Evolutionary conservation across 2,888 invertebrate genomes (phyloP).

Genomic region (Siphlonurus alternatus): DNA sequence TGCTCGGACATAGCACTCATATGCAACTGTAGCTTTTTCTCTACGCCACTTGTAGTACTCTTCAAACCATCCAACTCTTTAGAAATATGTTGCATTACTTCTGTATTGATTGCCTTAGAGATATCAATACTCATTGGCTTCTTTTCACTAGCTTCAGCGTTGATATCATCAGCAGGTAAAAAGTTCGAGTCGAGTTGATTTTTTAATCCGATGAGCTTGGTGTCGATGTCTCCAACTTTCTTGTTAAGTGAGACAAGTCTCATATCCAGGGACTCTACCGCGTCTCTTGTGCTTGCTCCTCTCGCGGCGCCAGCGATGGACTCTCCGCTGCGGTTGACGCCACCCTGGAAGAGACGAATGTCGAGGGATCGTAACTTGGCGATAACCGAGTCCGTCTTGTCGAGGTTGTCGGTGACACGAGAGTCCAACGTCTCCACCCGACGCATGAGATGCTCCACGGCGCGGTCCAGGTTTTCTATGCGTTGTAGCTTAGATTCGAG

Average conservation of each 20-base stretch:
- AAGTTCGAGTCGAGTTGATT: conserved; percentile 71
- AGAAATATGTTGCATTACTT: conserved; percentile 64
- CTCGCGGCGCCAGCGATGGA: conserved; percentile 10
- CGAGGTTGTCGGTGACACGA: conserved; percentile 65
- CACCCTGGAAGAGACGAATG: conserved; percentile 49
- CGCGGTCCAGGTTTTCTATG: conserved; percentile 75
- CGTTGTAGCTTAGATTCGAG: conserved; percentile 73
- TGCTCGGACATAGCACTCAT: conserved; percentile 70
- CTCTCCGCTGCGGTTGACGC: conserved; percentile 16
- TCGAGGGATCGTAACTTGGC: conserved; percentile 58
- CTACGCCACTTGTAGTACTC: conserved; percentile 58
- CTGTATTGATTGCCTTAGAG: conserved; percentile 64
- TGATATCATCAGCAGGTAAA: conserved; percentile 63
- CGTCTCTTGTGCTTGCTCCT: conserved; percentile 10
- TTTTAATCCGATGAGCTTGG: conserved; percentile 58
- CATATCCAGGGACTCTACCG: conserved; percentile 38
- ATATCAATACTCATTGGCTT: conserved; percentile 73
- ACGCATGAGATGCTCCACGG: conserved; percentile 72
- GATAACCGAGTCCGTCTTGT: conserved; percentile 69
- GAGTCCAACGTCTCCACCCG: conserved; percentile 68
- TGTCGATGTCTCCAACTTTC: conserved; percentile 69
- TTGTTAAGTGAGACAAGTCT: conserved; percentile 57
- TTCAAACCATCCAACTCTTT: conserved; percentile 64
- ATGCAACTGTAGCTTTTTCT: conserved; percentile 68
- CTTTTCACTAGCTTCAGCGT: conserved; percentile 74